Percentiles rank a stretch among this genome's conserved stretches.
Conservation (phyloP, 2,113 vertebrate species). For the Symphodus melops region DNA sequence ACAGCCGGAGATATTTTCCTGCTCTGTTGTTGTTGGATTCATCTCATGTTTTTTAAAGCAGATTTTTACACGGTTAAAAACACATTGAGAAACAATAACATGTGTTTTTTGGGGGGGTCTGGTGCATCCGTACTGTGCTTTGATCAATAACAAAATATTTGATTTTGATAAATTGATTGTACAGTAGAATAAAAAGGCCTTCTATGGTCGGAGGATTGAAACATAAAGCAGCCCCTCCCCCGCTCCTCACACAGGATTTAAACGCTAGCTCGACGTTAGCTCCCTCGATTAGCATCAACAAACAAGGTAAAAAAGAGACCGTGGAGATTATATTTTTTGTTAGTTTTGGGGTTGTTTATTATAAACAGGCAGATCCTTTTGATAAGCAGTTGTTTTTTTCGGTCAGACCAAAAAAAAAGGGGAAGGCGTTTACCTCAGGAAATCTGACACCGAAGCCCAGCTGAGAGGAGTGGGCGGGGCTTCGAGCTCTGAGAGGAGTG, state of each 20-base stretch:
- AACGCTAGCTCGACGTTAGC: constrained; percentile 34
- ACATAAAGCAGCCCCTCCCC: constrained; percentile 60
- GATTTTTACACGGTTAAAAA: background rate
- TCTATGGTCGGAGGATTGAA: constrained; percentile 6
- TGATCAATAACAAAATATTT: background rate
- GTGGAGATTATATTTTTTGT: background rate
- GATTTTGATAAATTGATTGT: background rate
- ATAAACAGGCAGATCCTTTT: background rate
- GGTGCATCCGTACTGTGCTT: accelerated
- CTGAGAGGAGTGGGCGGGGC: constrained; percentile 74
- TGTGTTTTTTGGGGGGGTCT: too few relatives aligned
- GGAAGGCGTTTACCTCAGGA: constrained; percentile 72
- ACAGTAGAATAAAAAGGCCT: background rate
- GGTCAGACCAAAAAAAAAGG: constrained; percentile 6
- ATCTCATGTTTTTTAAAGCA: background rate
- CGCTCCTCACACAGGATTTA: constrained; percentile 58
- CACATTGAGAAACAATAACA: background rate
- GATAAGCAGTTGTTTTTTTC: constrained; percentile 39
- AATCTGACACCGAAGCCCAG: constrained; percentile 77
- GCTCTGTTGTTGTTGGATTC: constrained; percentile 13
- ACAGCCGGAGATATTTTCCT: background rate
- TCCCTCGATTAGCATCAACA: background rate
- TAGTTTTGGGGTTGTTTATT: constrained; percentile 8
- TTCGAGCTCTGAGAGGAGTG: constrained; percentile 52
- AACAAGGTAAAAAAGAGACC: accelerated